phyloP scores from a whole-genome alignment of 2,797 vertebrate genomes.

The Acanthurus leucopareius region DNA sequence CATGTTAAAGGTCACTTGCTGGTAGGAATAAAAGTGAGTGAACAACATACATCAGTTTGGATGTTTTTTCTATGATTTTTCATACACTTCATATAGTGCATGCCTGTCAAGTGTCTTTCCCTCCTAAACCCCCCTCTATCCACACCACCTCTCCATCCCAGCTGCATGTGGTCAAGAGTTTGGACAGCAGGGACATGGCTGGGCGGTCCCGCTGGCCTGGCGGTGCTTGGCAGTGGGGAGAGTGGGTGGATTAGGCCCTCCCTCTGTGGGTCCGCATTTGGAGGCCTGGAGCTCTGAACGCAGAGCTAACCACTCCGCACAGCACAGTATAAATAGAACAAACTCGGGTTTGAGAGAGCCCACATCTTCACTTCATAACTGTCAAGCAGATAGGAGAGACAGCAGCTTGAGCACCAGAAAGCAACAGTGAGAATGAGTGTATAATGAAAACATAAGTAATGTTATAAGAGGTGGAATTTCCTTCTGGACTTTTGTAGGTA shows the following conservation, averaged over 20 bases:
- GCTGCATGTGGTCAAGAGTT: slow-evolving; percentile 67
- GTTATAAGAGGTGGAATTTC: slow-evolving; percentile 52
- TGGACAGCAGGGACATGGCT: slow-evolving; percentile 43
- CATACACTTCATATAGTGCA: slow-evolving; percentile 20
- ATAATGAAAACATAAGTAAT: slow-evolving; percentile 37
- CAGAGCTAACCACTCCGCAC: slow-evolving; percentile 68
- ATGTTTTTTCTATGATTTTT: slow-evolving; percentile 17
- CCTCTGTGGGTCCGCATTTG: slow-evolving; percentile 37
- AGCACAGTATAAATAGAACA: slow-evolving; percentile 77
- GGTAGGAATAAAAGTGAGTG: not conserved
- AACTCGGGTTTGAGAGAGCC: slow-evolving; percentile 67
- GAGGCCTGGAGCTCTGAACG: slow-evolving; percentile 58
- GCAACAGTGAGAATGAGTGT: slow-evolving; percentile 8
- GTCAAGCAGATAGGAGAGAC: slow-evolving; percentile 47
- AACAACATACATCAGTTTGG: slow-evolving; percentile 12
- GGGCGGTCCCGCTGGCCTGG: slow-evolving; percentile 51
- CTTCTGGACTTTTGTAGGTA: slow-evolving; percentile 28
- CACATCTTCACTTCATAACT: slow-evolving; percentile 61
- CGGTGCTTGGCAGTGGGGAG: slow-evolving; percentile 34
- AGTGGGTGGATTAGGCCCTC: slow-evolving; percentile 61
- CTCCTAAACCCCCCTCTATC: slow-evolving; percentile 35
- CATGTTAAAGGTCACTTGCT: slow-evolving; percentile 1
- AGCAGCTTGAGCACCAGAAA: slow-evolving; percentile 9
- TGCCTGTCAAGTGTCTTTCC: slow-evolving; percentile 30
- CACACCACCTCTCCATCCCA: slow-evolving; percentile 53